Evolutionary conservation across 2,888 invertebrate species (phyloP).

Genomic region (Tetramorium bicarinatum): DNA sequence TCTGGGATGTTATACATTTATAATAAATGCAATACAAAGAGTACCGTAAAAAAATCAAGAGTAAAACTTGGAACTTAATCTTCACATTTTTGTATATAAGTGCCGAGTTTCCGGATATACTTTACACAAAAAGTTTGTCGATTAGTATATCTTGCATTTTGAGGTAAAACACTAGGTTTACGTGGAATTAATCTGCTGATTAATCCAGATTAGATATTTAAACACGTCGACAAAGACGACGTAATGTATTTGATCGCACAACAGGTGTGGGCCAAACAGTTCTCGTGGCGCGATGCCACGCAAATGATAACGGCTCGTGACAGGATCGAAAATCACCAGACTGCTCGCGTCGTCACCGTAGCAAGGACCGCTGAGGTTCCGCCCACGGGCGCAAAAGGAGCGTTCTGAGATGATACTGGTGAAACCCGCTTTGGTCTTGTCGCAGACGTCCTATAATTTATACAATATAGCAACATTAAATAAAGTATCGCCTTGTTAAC

Average conservation of each 20-base stretch:
- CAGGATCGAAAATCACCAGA: constrained; percentile 85
- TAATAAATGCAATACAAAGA: too few relatives aligned
- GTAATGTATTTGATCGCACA: constrained; percentile 89
- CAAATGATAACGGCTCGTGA: constrained; percentile 75
- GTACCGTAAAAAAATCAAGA: too few relatives aligned
- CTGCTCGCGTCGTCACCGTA: constrained; percentile 89
- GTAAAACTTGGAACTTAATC: too few relatives aligned
- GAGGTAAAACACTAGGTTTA: too few relatives aligned
- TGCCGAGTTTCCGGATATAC: too few relatives aligned
- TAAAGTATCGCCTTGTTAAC: background rate
- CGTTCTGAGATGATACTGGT: constrained; percentile 87
- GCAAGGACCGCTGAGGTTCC: constrained; percentile 88
- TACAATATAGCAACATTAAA: background rate
- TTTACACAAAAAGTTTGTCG: too few relatives aligned
- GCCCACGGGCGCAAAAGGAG: constrained; percentile 89
- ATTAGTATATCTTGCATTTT: too few relatives aligned
- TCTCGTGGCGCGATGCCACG: constrained; percentile 79
- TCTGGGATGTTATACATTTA: too few relatives aligned
- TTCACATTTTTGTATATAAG: too few relatives aligned
- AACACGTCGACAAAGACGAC: constrained; percentile 89
- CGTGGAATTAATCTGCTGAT: too few relatives aligned
- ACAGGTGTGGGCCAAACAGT: too few relatives aligned
- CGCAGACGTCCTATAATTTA: constrained; percentile 86
- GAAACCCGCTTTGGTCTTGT: constrained; percentile 87
- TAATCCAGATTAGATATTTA: constrained; percentile 79